phyloP scores from a whole-genome alignment of 2,888 invertebrate species.

The Frankliniella fusca region DNA sequence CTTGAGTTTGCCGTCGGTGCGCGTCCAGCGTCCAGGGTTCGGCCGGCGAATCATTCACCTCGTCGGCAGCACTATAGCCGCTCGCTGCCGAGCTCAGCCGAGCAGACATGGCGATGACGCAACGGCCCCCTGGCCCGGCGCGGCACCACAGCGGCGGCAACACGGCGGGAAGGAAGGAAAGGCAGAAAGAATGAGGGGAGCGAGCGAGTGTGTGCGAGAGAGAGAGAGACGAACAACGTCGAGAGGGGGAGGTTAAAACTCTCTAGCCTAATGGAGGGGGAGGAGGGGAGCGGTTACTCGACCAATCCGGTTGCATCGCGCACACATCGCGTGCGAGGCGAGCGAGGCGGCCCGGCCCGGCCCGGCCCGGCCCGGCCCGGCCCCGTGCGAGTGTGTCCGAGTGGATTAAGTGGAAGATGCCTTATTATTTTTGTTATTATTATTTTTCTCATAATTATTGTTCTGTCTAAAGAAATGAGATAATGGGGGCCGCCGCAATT shows the following conservation, averaged over 20 bases:
- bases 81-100: neutral
- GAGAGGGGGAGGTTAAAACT: slow-evolving; percentile 28
- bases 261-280: slow-evolving; percentile 30
- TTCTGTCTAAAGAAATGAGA: neutral
- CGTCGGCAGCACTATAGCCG: neutral
- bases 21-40: too few species aligned
- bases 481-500: too few species aligned
- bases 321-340: slow-evolving; percentile 9
- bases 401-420: neutral
- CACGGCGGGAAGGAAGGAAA: too few species aligned
- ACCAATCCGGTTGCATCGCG: slow-evolving; percentile 43
- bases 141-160: too few species aligned
- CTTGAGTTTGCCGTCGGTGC: too few species aligned
- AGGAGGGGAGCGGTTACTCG: slow-evolving; percentile 35
- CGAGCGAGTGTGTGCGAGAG: neutral
- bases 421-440: neutral
- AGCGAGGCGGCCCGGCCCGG: too few species aligned
- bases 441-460: neutral
- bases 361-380: too few species aligned
- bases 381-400: too few species aligned
- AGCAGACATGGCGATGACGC: neutral
- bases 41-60: too few species aligned
- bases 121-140: neutral
- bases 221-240: neutral
- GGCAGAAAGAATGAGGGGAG: too few species aligned